These are phyloP conservation scores for Apamea epomidion DNA, from an alignment of 2,888 invertebrate genomes.

Conservation along the genomic window DNA sequence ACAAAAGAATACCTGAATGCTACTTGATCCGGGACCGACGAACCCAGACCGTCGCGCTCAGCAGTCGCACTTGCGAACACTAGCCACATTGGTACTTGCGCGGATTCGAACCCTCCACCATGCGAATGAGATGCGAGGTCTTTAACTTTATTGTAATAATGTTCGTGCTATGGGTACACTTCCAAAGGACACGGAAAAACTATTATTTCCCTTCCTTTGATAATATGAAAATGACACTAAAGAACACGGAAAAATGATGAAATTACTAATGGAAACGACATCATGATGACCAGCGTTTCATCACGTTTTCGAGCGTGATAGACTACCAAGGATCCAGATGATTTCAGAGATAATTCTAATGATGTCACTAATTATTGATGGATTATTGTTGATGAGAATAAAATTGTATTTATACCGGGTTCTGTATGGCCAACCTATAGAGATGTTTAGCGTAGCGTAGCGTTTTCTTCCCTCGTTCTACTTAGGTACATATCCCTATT, in stretches of 20 bases:
- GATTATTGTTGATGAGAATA: conserved; percentile 25
- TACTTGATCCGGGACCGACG: too few species aligned
- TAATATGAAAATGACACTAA: conserved; percentile 27
- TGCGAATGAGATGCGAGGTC: neutral
- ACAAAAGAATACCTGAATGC: too few species aligned
- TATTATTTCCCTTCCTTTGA: neutral
- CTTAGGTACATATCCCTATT: neutral
- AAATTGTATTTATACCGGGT: conserved; percentile 4
- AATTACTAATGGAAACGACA: conserved; percentile 10
- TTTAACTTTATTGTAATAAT: neutral
- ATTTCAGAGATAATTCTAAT: conserved; percentile 48
- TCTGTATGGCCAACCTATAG: neutral
- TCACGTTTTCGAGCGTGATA: conserved; percentile 35
- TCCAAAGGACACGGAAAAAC: conserved; percentile 10
- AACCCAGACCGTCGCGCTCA: too few species aligned
- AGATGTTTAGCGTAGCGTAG: too few species aligned
- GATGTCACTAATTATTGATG: conserved; percentile 49
- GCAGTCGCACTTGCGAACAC: too few species aligned
- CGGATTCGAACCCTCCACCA: neutral
- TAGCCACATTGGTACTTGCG: neutral
- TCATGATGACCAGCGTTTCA: conserved; percentile 30
- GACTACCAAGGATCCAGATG: conserved; percentile 61
- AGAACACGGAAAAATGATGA: conserved; percentile 30
- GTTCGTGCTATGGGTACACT: neutral
- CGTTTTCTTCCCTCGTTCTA: neutral